Conservation (phyloP, 2,888 invertebrate genomes). For the Alviniconcha strummeri region DNA sequence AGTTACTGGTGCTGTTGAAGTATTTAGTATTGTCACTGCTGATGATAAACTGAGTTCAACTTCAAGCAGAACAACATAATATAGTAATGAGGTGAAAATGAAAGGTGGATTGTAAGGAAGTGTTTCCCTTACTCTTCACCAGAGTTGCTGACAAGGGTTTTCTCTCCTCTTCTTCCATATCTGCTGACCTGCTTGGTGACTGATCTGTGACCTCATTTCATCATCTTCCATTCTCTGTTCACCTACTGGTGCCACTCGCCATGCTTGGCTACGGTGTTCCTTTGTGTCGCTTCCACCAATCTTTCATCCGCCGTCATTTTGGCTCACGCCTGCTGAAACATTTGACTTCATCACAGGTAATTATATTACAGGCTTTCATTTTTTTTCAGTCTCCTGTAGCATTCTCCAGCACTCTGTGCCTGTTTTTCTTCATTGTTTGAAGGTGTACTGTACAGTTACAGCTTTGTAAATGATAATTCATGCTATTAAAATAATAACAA, state of each 20-base stretch:
- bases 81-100: too few species aligned
- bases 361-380: too few species aligned
- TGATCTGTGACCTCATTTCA: constrained; percentile 28
- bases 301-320: constrained; percentile 36
- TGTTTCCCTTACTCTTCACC: constrained; percentile 34
- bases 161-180: constrained; percentile 49
- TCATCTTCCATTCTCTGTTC: neutral
- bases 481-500: too few species aligned
- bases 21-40: too few species aligned
- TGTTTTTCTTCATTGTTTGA: neutral
- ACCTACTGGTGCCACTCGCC: constrained; percentile 13
- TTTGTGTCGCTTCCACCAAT: constrained; percentile 52
- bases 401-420: neutral
- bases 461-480: too few species aligned
- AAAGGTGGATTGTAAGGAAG: neutral
- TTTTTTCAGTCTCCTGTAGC: neutral
- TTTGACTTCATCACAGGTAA: constrained; percentile 29
- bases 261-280: constrained; percentile 39
- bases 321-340: constrained; percentile 6
- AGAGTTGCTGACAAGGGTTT: constrained; percentile 51
- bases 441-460: too few species aligned
- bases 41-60: too few species aligned
- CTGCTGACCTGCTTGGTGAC: constrained; percentile 12
- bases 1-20: too few species aligned
- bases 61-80: too few species aligned